Percentiles rank a stretch among this genome's conserved stretches.
Conservation (phyloP, 1,140 invertebrate genomes). For the Orchesella cincta region DNA sequence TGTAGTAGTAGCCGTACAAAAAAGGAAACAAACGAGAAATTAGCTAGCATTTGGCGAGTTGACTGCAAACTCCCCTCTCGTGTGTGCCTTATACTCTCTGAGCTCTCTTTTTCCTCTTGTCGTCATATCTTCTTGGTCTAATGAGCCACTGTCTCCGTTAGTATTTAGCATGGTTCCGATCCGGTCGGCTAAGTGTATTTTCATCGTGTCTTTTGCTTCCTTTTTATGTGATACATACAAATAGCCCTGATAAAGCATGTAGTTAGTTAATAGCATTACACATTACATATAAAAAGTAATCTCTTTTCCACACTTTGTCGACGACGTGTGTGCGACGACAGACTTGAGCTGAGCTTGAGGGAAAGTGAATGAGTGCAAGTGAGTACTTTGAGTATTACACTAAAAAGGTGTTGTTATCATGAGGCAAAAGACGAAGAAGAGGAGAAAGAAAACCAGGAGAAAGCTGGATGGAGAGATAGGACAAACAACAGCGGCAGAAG, state of each 20-base stretch:
- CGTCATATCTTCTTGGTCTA: not conserved
- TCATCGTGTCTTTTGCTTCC: not conserved
- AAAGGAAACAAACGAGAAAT: not conserved
- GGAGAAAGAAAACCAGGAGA: not conserved
- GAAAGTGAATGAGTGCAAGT: too few species aligned
- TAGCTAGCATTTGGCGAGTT: not conserved
- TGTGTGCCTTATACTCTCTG: not conserved
- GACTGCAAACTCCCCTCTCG: not conserved
- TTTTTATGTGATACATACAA: not conserved
- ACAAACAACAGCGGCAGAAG: not conserved
- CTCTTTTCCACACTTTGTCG: too few species aligned
- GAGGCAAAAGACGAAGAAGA: not conserved
- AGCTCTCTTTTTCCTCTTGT: not conserved
- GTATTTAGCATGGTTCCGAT: not conserved
- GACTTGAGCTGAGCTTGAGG: too few species aligned
- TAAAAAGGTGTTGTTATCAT: not conserved
- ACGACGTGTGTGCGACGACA: not conserved
- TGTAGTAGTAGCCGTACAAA: not conserved
- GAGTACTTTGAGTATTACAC: too few species aligned
- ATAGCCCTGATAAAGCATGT: not conserved
- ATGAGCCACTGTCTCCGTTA: not conserved
- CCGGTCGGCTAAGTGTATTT: not conserved
- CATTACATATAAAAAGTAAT: too few species aligned
- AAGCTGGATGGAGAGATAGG: conserved; percentile 9
- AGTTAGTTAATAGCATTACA: not conserved